Evolutionary conservation across 2,797 vertebrate genomes (phyloP).

Genomic region (Hyperoplus lanceolatus): DNA sequence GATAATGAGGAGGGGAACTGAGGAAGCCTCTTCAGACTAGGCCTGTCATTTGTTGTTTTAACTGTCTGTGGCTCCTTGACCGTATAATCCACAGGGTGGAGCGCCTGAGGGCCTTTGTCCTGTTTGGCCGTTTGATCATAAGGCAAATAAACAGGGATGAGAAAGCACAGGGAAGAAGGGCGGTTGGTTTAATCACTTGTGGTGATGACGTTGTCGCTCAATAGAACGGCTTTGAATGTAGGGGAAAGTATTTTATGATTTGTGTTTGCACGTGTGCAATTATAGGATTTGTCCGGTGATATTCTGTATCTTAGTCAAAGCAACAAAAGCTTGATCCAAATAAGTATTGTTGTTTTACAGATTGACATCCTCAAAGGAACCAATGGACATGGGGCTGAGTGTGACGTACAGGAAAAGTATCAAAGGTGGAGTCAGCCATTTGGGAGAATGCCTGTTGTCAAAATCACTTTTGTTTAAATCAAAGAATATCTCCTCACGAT

Average conservation of each 20-base stretch:
- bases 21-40: conserved; percentile 5
- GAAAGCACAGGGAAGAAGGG: not conserved
- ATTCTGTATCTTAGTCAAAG: not conserved
- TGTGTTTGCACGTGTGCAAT: not conserved
- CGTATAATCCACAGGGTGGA: conserved; percentile 44
- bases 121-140: conserved; percentile 48
- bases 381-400: not conserved
- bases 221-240: not conserved
- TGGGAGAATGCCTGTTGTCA: too few relatives aligned
- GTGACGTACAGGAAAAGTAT: not conserved
- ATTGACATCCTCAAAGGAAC: conserved; percentile 2
- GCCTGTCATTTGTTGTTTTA: conserved; percentile 21
- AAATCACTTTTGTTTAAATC: too few relatives aligned
- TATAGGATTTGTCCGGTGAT: not conserved
- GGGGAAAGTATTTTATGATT: not conserved
- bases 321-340: not conserved
- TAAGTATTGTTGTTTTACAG: not conserved
- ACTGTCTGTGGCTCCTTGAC: conserved; percentile 2
- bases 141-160: conserved; percentile 47
- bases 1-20: conserved; percentile 3
- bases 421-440: not conserved
- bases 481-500: too few relatives aligned
- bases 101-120: conserved; percentile 23
- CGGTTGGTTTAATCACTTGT: not conserved
- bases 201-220: not conserved